Conservation (phyloP, 2,888 invertebrate species). For the Agrochola macilenta region DNA sequence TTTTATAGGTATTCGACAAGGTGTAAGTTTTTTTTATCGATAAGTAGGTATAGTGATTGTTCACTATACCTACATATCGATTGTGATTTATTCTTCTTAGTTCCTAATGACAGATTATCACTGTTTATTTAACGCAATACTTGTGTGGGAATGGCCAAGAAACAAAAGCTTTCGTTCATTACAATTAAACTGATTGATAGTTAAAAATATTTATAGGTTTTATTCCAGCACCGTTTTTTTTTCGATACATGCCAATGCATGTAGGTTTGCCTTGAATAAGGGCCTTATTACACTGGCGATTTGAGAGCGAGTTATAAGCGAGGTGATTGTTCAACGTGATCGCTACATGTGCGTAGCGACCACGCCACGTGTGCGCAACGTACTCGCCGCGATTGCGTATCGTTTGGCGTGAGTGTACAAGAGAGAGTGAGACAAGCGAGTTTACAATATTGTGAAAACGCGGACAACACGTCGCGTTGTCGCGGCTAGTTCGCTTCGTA, state of each 20-base stretch:
- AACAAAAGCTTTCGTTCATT: background rate
- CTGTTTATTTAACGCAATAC: background rate
- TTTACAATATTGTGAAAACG: no score
- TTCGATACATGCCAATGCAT: background rate
- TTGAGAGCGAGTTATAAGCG: no score
- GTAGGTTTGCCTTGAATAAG: background rate
- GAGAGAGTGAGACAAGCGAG: no score
- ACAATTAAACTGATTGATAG: background rate
- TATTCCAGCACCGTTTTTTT: background rate
- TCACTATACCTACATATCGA: no score
- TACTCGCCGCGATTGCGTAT: no score
- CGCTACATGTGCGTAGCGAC: no score
- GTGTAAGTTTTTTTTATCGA: background rate
- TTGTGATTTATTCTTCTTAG: background rate
- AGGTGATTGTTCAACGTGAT: no score
- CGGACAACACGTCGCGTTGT: no score
- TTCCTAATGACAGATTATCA: background rate
- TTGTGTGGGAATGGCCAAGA: background rate
- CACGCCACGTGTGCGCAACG: no score
- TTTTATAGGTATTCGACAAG: constrained; percentile 16
- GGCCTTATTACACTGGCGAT: no score
- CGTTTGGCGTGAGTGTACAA: no score
- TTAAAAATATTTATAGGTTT: background rate
- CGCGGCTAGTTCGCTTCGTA: no score
- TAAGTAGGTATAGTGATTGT: constrained; percentile 19